phyloP scores from a whole-genome alignment of 2,797 vertebrate genomes.

The Leuciscus waleckii region DNA sequence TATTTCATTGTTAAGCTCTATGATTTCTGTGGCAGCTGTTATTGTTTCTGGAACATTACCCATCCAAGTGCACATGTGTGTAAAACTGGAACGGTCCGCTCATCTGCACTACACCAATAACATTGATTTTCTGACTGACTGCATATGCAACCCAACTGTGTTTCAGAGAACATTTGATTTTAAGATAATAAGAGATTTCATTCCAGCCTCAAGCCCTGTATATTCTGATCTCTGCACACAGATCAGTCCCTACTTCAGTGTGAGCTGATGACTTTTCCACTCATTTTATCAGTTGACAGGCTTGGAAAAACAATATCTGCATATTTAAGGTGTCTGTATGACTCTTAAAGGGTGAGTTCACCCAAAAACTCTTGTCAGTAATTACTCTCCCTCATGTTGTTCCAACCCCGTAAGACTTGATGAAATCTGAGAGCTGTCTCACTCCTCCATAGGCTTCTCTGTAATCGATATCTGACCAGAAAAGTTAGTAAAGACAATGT shows the following conservation, averaged over 20 bases:
- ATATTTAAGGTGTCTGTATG: background rate
- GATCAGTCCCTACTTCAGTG: background rate
- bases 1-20: background rate
- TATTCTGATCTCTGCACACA: no score
- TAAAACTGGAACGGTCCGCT: constrained; percentile 43
- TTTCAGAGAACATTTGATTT: background rate
- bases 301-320: background rate
- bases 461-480: no score
- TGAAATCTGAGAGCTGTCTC: no score
- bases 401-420: no score
- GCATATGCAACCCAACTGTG: background rate
- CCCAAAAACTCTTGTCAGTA: no score
- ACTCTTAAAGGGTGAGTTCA: background rate
- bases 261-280: no score
- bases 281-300: background rate
- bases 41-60: constrained; percentile 52
- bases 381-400: no score
- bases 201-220: background rate
- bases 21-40: constrained; percentile 43
- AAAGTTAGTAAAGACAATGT: no score
- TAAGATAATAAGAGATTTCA: background rate
- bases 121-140: constrained; percentile 19
- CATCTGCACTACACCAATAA: constrained; percentile 14
- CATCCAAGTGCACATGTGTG: constrained; percentile 39
- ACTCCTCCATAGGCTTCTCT: no score